A percentile compares a stretch with the other conserved stretches of the same genome.
Conservation (phyloP, 2,113 vertebrate species). For the Mustela lutreola region DNA sequence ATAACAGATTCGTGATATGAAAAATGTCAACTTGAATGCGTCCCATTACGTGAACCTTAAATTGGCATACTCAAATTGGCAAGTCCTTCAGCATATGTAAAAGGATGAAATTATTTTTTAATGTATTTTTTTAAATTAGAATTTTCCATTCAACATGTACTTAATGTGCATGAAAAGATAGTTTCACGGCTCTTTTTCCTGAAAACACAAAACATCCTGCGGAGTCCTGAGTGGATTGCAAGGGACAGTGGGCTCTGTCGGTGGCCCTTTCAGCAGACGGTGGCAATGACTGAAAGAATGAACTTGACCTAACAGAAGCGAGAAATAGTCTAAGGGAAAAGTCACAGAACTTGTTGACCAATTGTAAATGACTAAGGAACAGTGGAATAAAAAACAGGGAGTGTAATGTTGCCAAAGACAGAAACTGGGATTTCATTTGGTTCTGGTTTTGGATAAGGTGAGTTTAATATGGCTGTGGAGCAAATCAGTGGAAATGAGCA, state of each 20-base stretch:
- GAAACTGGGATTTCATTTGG: not conserved
- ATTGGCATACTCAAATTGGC: not conserved
- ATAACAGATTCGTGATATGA: not conserved
- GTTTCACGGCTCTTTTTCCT: not conserved
- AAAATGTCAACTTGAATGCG: not conserved
- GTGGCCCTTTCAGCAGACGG: not conserved
- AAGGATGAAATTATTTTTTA: not conserved
- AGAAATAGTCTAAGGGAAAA: not conserved
- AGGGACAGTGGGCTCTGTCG: not conserved
- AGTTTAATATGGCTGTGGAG: not conserved
- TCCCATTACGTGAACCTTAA: not conserved
- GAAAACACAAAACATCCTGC: not conserved
- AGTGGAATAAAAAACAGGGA: not conserved
- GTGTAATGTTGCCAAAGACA: not conserved
- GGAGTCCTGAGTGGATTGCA: not conserved
- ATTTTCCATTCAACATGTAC: conserved; percentile 1
- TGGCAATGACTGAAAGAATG: not conserved
- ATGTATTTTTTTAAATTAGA: not conserved
- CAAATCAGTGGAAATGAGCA: not conserved
- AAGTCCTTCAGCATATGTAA: not conserved
- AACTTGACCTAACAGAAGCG: not conserved
- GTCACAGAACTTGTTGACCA: not conserved
- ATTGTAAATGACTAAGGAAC: not conserved
- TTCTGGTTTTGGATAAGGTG: not conserved
- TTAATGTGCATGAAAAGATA: not conserved